Evolutionary conservation across 2,797 vertebrate genomes (phyloP).

Genomic region (Choloepus didactylus): DNA sequence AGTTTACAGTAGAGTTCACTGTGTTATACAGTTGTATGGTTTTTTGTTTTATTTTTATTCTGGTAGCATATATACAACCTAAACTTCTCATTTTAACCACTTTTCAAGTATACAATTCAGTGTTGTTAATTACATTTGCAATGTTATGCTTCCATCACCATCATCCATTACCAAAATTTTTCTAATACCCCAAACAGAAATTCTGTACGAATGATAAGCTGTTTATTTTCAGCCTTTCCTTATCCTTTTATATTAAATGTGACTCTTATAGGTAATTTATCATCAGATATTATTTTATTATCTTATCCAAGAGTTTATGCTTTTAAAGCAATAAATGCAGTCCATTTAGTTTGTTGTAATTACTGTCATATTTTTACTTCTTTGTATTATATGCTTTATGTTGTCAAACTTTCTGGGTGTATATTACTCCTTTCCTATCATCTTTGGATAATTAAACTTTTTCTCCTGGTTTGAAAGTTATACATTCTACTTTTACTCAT

Average conservation of each 20-base stretch:
- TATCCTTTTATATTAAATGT: background rate
- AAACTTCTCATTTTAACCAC: too few species aligned
- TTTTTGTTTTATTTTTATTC: too few species aligned
- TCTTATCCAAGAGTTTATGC: background rate
- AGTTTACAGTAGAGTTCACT: too few species aligned
- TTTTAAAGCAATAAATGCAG: background rate
- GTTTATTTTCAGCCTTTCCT: background rate
- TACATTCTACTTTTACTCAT: background rate
- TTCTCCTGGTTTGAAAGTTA: background rate
- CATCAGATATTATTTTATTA: constrained; percentile 28
- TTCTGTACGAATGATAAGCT: background rate
- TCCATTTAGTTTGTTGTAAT: background rate
- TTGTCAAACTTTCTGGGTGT: background rate
- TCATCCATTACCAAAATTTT: too few species aligned
- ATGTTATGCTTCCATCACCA: too few species aligned
- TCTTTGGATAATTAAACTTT: constrained; percentile 4
- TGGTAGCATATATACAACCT: too few species aligned
- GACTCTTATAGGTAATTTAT: background rate
- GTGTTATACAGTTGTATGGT: too few species aligned
- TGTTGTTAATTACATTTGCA: too few species aligned
- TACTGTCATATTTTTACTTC: background rate
- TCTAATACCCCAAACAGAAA: too few species aligned
- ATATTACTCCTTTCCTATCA: background rate
- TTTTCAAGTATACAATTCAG: too few species aligned
- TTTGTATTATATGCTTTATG: background rate